A percentile compares a stretch with the other conserved stretches of the same genome.
phyloP scores from a whole-genome alignment of 2,113 vertebrate genomes.

The Cariama cristata region DNA sequence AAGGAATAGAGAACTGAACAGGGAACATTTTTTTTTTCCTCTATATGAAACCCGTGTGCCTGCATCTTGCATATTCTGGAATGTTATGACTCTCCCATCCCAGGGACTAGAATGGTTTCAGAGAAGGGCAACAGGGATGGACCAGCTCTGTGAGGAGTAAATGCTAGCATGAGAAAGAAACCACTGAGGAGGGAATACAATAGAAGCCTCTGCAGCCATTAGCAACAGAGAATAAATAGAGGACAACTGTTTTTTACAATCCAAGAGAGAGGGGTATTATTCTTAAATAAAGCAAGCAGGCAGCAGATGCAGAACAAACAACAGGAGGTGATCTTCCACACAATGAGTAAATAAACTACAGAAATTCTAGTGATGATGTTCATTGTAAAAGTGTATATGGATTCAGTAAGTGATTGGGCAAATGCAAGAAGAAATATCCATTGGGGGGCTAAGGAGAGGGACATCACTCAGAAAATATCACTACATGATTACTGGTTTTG shows the following conservation, averaged over 20 bases:
- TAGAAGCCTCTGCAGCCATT: neutral
- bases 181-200: neutral
- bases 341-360: neutral
- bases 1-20: neutral
- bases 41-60: neutral
- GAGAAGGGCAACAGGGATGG: neutral
- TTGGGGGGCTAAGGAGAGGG: neutral
- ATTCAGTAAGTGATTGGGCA: neutral
- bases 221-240: neutral
- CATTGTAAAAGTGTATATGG: neutral
- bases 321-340: neutral
- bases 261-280: neutral
- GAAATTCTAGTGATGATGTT: neutral
- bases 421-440: neutral
- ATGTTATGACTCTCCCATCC: neutral
- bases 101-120: neutral
- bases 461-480: neutral
- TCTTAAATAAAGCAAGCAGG: neutral
- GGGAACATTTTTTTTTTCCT: neutral
- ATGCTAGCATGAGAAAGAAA: neutral
- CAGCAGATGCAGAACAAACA: neutral
- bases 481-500: neutral
- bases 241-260: neutral
- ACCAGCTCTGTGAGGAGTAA: neutral
- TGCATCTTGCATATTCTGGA: neutral